phyloP scores from a whole-genome alignment of 2,888 invertebrate genomes.

The Andrena haemorrhoa region DNA sequence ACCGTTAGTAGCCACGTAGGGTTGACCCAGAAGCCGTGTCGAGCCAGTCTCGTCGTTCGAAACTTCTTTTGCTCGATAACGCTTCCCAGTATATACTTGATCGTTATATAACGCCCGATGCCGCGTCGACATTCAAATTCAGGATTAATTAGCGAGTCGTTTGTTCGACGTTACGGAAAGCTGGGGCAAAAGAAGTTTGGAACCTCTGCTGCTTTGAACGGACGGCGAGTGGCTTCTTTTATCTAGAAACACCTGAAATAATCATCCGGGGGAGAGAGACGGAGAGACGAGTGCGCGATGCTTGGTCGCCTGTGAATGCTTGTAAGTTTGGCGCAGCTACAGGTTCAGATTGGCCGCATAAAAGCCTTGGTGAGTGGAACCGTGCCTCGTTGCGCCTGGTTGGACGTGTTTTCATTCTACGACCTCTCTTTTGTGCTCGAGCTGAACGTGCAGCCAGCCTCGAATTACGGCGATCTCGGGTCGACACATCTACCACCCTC shows the following conservation, averaged over 20 bases:
- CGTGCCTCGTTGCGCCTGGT: constrained; percentile 12
- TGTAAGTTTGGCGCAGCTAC: constrained; percentile 44
- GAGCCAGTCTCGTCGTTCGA: neutral
- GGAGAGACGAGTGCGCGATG: constrained; percentile 27
- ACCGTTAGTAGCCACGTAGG: neutral
- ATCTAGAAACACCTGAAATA: neutral
- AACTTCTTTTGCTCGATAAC: neutral
- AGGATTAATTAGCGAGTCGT: too few relatives aligned
- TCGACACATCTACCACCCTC: constrained; percentile 38
- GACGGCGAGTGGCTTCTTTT: constrained; percentile 5
- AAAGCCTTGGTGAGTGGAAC: constrained; percentile 47
- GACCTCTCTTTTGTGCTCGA: constrained; percentile 45
- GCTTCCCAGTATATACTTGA: too few relatives aligned
- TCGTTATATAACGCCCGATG: too few relatives aligned
- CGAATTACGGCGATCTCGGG: constrained; percentile 46
- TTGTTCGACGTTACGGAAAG: too few relatives aligned
- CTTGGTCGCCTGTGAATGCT: constrained; percentile 25
- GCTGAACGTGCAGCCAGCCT: constrained; percentile 50
- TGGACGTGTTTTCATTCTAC: constrained; percentile 15
- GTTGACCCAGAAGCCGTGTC: neutral
- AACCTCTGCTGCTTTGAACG: neutral
- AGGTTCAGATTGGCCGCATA: constrained; percentile 46
- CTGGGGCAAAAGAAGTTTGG: neutral
- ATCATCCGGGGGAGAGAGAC: neutral
- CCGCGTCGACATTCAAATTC: neutral